Evolutionary conservation across 2,113 vertebrate genomes (phyloP), one percentile per base, ranked within the genome.

Genomic region (Gavialis gangeticus): DNA sequence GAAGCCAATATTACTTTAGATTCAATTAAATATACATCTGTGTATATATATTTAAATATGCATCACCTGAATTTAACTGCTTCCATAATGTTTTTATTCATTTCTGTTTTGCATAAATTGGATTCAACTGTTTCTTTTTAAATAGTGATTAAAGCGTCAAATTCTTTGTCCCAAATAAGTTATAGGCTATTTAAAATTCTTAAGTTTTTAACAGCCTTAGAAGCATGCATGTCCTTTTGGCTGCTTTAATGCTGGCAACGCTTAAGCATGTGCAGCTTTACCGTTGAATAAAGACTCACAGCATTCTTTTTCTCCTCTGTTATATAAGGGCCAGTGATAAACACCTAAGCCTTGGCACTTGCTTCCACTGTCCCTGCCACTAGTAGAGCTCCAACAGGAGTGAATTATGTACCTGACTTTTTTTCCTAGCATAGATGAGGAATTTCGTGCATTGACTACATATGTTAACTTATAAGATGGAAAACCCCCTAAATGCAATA

Each of bases 401-500:
- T 37, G 83, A 93, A 83, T 96, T 93, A 79, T 30, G 87, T 87
- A 90, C 85, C 87, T 94, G 89, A 58, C 60, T 6, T 81, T 77
- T 91, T 90, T 37, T 58, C 54, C 71, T 75, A 78, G 85, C 62
- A 60, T 87, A 88, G 94, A 93, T 91, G 96, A 95, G 77, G 93
- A 96, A 91, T 96, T 96, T 95, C 63, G 96, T 92, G 88, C 97
- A 97, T 97, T 97, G 97, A 97, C 95, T 97, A 97, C 94, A 95
- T 96, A 94, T 95, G 95, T 96, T 97, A 97, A 97, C 95, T 96
- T 96, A 97, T 95, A 97, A 97, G 96, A 95, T 96, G 97, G 95
- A 97, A 96, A 96, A 94, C 92, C 95, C 96, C 95, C 94, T 96
- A 97, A 97, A 97, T 97, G 94, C 93, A 95, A 69, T 95, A 92